These are phyloP conservation scores for Ommatoiulus sabulosus DNA, from an alignment of 2,888 invertebrate genomes.

Conservation along the genomic window DNA sequence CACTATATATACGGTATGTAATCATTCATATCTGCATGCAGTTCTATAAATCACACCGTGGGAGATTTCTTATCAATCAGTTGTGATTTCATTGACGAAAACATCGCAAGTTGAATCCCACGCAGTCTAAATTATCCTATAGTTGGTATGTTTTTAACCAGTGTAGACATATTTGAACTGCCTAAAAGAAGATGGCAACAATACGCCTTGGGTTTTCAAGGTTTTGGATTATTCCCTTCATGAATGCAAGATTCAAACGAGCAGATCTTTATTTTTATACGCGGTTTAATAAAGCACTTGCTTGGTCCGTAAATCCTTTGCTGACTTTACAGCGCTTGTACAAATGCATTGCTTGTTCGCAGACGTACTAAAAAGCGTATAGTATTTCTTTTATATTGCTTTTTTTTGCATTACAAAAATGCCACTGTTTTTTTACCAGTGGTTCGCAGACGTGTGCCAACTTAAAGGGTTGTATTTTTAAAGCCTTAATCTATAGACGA, in stretches of 20 bases:
- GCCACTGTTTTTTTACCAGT: background rate
- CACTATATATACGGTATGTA: background rate
- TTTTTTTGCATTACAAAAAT: background rate
- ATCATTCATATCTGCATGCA: background rate
- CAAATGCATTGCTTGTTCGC: background rate
- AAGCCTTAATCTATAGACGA: background rate
- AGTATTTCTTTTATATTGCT: constrained; percentile 19
- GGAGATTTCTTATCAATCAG: constrained; percentile 1
- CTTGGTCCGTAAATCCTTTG: background rate
- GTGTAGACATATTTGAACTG: background rate
- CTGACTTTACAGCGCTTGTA: background rate
- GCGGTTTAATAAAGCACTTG: background rate
- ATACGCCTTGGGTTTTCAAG: no score
- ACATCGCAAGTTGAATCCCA: background rate
- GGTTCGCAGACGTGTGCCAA: background rate
- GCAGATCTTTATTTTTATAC: background rate
- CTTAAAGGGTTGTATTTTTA: background rate
- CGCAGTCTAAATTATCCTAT: background rate
- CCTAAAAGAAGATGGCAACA: background rate
- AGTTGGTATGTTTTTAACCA: background rate
- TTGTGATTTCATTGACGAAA: background rate
- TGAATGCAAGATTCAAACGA: background rate
- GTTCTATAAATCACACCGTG: background rate
- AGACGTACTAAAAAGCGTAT: background rate
- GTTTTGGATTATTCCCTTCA: background rate